These are phyloP conservation scores for Pseudococcus jackbeardsleyi DNA, from an alignment of 2,888 invertebrate genomes.

Conservation along the genomic window DNA sequence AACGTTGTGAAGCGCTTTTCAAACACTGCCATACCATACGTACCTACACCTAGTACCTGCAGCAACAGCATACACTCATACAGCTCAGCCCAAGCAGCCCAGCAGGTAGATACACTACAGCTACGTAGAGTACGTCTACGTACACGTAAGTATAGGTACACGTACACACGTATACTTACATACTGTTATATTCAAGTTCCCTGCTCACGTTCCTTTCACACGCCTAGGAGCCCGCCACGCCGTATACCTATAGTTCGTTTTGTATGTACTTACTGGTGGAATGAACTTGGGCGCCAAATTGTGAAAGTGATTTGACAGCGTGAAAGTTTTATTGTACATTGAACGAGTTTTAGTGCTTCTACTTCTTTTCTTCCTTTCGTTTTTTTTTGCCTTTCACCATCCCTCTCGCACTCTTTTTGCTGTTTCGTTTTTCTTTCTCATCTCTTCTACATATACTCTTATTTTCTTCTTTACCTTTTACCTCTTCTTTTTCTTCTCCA, in stretches of 20 bases:
- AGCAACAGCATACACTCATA: no score
- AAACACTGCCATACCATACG: background rate
- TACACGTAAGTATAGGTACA: no score
- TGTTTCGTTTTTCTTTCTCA: background rate
- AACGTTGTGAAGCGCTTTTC: slow-evolving; percentile 38
- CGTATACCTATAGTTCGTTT: background rate
- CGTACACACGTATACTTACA: background rate
- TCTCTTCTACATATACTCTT: background rate
- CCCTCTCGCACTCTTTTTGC: no score
- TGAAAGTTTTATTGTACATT: slow-evolving; percentile 52
- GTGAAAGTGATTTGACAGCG: slow-evolving; percentile 55
- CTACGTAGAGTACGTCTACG: no score
- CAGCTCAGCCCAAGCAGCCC: no score
- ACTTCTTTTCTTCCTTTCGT: background rate
- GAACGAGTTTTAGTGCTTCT: slow-evolving; percentile 49
- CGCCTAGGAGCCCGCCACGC: background rate
- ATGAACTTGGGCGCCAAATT: slow-evolving; percentile 48
- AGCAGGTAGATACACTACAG: no score
- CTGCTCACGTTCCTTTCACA: background rate
- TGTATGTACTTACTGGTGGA: slow-evolving; percentile 2
- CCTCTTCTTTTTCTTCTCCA: background rate
- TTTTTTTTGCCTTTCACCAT: background rate
- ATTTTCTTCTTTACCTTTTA: background rate
- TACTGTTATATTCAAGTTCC: background rate
- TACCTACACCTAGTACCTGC: no score